phyloP scores from a whole-genome alignment of 1,140 invertebrate species.

The Meteorus sp. region DNA sequence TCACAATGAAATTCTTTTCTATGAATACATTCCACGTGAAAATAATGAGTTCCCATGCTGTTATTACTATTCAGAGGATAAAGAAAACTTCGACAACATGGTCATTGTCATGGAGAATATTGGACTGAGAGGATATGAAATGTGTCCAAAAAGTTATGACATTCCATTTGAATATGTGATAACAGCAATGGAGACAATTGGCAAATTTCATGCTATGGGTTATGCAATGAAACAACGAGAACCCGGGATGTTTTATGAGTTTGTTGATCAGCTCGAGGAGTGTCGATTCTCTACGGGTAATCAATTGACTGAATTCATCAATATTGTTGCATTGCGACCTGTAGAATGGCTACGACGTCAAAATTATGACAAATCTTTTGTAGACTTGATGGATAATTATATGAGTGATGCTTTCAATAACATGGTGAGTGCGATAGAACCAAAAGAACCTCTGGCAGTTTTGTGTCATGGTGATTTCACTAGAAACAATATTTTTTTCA shows the following conservation, averaged over 20 bases:
- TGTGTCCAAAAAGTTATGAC: conserved; percentile 21
- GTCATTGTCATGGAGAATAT: conserved; percentile 47
- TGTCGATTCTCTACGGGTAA: background rate
- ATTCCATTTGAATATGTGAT: conserved; percentile 35
- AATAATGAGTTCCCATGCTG: conserved; percentile 29
- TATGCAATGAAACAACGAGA: conserved; percentile 43
- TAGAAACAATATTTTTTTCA: conserved; percentile 49
- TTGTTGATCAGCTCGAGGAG: conserved; percentile 34
- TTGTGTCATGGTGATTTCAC: conserved; percentile 55
- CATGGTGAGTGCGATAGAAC: conserved; percentile 10
- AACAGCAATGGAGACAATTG: conserved; percentile 45
- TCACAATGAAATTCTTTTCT: conserved; percentile 46
- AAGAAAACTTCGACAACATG: background rate
- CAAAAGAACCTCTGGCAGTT: conserved; percentile 41
- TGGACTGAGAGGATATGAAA: conserved; percentile 14
- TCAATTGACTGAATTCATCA: fast-evolving
- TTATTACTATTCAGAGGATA: conserved; percentile 20
- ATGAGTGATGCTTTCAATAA: conserved; percentile 26
- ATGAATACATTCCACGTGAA: conserved; percentile 17
- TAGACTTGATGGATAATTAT: conserved; percentile 30
- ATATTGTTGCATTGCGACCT: background rate
- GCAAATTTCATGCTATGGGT: conserved; percentile 48
- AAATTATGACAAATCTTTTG: conserved; percentile 31
- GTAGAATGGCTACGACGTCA: conserved; percentile 23
- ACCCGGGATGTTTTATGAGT: conserved; percentile 36